Base-by-base conservation (phyloP, 2,113 vertebrate species). In the Micromys minutus region DNA sequence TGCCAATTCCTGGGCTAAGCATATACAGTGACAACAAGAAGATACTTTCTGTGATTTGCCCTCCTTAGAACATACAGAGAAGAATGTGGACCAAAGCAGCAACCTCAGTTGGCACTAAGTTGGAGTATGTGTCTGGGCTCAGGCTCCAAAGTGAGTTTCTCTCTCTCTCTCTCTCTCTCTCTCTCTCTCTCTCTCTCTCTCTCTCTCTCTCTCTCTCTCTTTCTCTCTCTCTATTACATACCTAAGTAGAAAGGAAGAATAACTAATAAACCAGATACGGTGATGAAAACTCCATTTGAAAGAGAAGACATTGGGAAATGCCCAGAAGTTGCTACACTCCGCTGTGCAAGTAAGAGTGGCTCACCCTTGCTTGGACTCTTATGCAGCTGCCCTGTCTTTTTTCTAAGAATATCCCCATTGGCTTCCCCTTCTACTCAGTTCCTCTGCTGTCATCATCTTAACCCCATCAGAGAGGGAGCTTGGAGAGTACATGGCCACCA, bases 211-310 rank as follows among this genome's bases (percentile, higher is more conserved):
- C 57, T 67, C 86, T 63, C 86, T 24, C n/a, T n/a, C n/a, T n/a
- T n/a, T 3, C n/a, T 77, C 79, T 67, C 57, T 67, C 86, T 63
- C 86, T 24, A 86, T 76, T 65, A 76, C 72, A 74, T 10, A 24
- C 69, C 55, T 50, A 87, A 92, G 87, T 87, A 42, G 81, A 76
- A 95, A 84, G 34, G 8, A 95, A 84, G 34, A 6, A 16, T 47
- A 84, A 39, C 52, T 31, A 79, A 92, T 26, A 90, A 90, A 55
- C 19, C 88, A 84, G 69, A 42, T 26, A 88, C 7, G 50, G 22
- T 47, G 67, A 55, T 36, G 16, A 59, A 67, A 90, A 83, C 74
- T 21, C 71, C 31, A 50, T 47, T 74, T 84, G 36, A 50, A 95
- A 95, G 72, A 11, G 29, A 83, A 57, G 39, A 79, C 57, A 90